Evolutionary conservation across 2,888 invertebrate species (phyloP).

Genomic region (Diaprepes abbreviatus): DNA sequence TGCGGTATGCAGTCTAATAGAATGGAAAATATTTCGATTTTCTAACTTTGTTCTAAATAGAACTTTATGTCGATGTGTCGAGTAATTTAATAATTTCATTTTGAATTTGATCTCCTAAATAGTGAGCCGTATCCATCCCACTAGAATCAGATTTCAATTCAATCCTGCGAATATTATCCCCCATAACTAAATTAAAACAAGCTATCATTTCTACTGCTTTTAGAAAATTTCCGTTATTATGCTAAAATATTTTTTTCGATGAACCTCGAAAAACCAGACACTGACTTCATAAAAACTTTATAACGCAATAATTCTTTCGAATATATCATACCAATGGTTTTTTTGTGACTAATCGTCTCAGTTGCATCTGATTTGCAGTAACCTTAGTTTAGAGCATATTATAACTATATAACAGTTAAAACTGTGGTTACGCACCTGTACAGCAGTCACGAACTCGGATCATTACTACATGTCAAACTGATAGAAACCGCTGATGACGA

Average conservation of each 20-base stretch:
- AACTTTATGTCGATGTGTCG: too few species aligned
- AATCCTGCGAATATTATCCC: slow-evolving; percentile 3
- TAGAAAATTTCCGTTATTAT: slow-evolving; percentile 38
- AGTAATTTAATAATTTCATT: slow-evolving; percentile 28
- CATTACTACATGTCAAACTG: too few species aligned
- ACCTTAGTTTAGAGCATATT: too few species aligned
- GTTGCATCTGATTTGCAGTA: too few species aligned
- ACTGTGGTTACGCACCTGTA: too few species aligned
- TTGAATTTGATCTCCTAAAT: slow-evolving; percentile 38
- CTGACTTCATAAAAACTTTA: slow-evolving; percentile 29
- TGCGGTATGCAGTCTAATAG: slow-evolving; percentile 54
- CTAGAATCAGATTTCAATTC: neutral
- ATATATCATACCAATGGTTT: slow-evolving; percentile 28
- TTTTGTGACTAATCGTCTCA: too few species aligned
- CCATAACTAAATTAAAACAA: slow-evolving; percentile 33
- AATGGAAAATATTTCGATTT: slow-evolving; percentile 54
- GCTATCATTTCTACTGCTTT: slow-evolving; percentile 37
- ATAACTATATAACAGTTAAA: too few species aligned
- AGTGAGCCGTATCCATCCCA: slow-evolving; percentile 30
- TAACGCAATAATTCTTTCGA: slow-evolving; percentile 33
- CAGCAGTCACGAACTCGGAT: too few species aligned
- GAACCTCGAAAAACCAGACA: slow-evolving; percentile 32
- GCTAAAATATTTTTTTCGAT: slow-evolving; percentile 25
- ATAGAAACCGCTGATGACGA: too few species aligned
- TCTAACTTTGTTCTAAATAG: slow-evolving; percentile 13